Evolutionary conservation across 2,113 vertebrate genomes (phyloP).

Genomic region (Sphaerodactylus townsendi): DNA sequence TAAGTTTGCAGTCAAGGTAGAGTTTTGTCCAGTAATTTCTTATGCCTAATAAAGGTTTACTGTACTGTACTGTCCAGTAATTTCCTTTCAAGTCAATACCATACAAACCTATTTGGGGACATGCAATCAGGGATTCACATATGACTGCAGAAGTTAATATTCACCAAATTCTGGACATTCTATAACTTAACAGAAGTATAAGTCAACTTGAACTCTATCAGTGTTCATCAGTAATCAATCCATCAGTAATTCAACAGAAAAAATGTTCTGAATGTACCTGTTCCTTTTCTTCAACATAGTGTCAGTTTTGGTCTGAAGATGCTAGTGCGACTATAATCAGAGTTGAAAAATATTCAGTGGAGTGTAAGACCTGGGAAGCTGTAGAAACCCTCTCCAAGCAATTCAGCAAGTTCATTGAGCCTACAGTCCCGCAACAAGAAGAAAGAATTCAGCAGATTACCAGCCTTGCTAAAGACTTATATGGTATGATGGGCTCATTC

Average conservation of each 20-base stretch:
- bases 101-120: not conserved
- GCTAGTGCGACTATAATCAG: conserved; percentile 84
- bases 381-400: conserved; percentile 84
- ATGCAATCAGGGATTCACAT: not conserved
- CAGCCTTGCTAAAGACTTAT: conserved; percentile 79
- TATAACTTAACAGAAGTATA: not conserved
- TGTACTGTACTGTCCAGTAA: too few species aligned
- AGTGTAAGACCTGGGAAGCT: conserved; percentile 85
- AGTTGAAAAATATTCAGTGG: conserved; percentile 83
- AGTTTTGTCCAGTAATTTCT: too few species aligned
- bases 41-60: too few species aligned
- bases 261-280: not conserved
- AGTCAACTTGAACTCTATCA: not conserved
- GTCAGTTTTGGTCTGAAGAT: conserved; percentile 90
- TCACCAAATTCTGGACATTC: not conserved
- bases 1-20: too few species aligned
- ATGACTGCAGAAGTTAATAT: not conserved
- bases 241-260: too few species aligned
- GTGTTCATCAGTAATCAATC: not conserved
- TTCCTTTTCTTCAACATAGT: conserved; percentile 70
- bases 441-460: conserved; percentile 83
- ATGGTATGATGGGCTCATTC: conserved; percentile 77
- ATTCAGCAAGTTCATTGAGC: conserved; percentile 88
- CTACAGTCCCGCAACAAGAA: conserved; percentile 87
- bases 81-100: too few species aligned